Evolutionary conservation across 1,140 invertebrate genomes (phyloP), one percentile per base, ranked within the genome.

Genomic region (Drosophila tani): DNA sequence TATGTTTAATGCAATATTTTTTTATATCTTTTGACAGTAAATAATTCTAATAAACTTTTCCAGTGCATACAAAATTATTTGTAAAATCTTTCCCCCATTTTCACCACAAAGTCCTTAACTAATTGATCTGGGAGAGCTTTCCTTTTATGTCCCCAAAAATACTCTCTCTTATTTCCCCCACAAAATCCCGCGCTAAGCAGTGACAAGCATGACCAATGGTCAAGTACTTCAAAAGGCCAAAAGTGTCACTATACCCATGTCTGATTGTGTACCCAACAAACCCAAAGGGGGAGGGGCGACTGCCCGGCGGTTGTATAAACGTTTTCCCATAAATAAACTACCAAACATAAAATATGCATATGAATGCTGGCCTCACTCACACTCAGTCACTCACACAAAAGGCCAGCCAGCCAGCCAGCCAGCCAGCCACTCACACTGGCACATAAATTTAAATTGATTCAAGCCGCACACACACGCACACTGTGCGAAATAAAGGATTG

Each of bases 301-400:
- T 66, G 63, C 12, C 63, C 47, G 29, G 64, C 49, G 49, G 64
- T 70, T 69, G 47, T 69, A 69, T 69, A 70, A 70, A 70, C 67
- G 67, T 56, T 70, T 75, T 43, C 35, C 56, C 77, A 75, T 75
- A 65, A 70, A 69, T 74, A 81, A 81, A 81, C 65, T 59, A 69
- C 64, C 78, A 67, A 50, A 53, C 46, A 81, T 81, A 69, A 81
- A 81, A 77, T 82, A 82, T 82, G 60, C 79, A 77, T 82, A 62
- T 63, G 58, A 67, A 79, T 50, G 32, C 62, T 66, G 67, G 29
- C 56, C 69, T 38, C 40, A 73, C 67, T 58, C 47, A 66, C n/a
- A 24, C 21, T 24, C 21, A 24, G 55, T 62, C 43, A 50, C 56
- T 50, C 41, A 9, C 43, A 60, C 35, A 80, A 49, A 69, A 32